Conservation (phyloP, 2,888 invertebrate species). For the Phortica magna region DNA sequence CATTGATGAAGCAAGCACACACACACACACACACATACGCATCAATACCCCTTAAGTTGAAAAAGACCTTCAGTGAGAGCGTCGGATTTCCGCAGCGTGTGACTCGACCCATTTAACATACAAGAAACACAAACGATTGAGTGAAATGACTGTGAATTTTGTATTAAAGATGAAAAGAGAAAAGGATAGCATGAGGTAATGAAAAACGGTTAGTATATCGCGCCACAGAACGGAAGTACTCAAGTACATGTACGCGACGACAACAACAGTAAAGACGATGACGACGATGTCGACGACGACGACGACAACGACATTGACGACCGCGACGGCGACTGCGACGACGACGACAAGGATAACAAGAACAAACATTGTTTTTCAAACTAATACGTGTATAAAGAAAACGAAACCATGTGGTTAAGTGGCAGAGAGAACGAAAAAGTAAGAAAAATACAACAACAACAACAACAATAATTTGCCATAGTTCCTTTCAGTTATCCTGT, state of each 20-base stretch:
- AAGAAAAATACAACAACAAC: background rate
- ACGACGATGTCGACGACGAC: constrained; percentile 1
- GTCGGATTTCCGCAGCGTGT: constrained; percentile 10
- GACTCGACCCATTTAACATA: background rate
- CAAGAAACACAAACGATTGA: background rate
- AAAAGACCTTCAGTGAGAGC: constrained; percentile 15
- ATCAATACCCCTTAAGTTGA: background rate
- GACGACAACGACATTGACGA: background rate
- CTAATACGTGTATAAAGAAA: background rate
- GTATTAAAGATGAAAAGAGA: background rate
- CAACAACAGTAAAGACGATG: background rate
- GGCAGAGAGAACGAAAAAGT: background rate
- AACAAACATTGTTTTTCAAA: background rate
- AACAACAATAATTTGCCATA: constrained; percentile 23
- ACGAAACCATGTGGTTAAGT: background rate
- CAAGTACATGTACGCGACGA: constrained; percentile 13
- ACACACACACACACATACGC: background rate
- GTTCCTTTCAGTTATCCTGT: constrained; percentile 27
- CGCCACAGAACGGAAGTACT: constrained; percentile 25
- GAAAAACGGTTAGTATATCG: background rate
- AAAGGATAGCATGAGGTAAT: background rate
- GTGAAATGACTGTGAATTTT: background rate
- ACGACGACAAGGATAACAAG: background rate
- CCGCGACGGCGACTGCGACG: background rate
- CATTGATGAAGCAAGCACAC: background rate